Base-by-base conservation (phyloP, 2,113 vertebrate species). In the Benitochromis conjunctus region DNA sequence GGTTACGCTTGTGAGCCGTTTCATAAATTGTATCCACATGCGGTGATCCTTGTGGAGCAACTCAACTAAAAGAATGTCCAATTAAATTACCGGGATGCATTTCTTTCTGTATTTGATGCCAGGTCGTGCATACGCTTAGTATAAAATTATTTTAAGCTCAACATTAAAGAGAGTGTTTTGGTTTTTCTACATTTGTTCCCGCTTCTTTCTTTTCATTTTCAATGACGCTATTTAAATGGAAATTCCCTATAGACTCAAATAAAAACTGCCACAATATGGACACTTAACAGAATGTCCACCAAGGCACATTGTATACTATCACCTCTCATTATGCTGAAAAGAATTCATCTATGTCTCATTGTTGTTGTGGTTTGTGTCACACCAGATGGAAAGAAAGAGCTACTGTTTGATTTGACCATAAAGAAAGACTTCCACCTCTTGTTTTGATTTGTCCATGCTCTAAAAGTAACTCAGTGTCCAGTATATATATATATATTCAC, bases 61-160 rank as follows among this genome's bases (percentile, higher is more conserved):
- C 81, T 87, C 86, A 69, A 79, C 78, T 77, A 53, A 89, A 86
- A 86, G 77, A 91, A 93, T 74, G 84, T 92, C 79, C 88, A 85
- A 89, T 93, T 86, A 92, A 90, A 87, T 84, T 64, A 93, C 90
- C 86, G 48, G 57, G 78, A 84, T 85, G 57, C 71, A 79, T 82
- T 87, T 69, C 14, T 55, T 9, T 84, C 83, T 57, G 82, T 76
- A 51, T 83, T 60, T 90, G 66, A 82, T 55, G 83, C 41, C 54
- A 86, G 64, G 60, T 88, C 81, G 74, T 55, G 80, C 79, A 29
- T 74, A 13, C 36, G 18, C 6, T 60, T 51, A 24, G 57, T 58
- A 56, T 76, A 43, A 82, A 57, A 82, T 57, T 56, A 86, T 55
- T 86, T 74, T 31, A 64, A 69, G 86, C 36, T 7, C 18, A 24